phyloP scores from a whole-genome alignment of 1,140 invertebrate species.

The Drosophila melanogaster region DNA sequence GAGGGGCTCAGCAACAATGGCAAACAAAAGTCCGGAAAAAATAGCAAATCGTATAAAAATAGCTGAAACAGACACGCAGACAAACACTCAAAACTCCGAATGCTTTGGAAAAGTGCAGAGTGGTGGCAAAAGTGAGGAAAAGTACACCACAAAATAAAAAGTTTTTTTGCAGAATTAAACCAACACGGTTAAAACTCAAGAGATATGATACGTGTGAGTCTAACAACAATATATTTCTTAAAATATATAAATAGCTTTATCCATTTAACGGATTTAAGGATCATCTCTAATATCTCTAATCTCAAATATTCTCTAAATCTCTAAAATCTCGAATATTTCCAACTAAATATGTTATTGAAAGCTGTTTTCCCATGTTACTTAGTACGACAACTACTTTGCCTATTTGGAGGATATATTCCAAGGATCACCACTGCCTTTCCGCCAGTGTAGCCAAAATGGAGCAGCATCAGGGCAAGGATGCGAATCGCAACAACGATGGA shows the following conservation, averaged over 20 bases:
- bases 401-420: too few species aligned
- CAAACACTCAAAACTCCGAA: conserved; percentile 35
- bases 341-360: too few species aligned
- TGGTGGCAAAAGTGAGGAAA: not conserved
- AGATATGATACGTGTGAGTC: not conserved
- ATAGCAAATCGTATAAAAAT: conserved; percentile 80
- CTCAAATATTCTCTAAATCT: too few species aligned
- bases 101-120: conserved; percentile 11
- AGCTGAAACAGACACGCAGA: conserved; percentile 60
- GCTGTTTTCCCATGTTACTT: too few species aligned
- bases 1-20: conserved; percentile 66
- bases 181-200: not conserved
- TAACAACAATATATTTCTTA: not conserved
- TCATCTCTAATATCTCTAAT: too few species aligned
- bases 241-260: too few species aligned
- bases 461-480: conserved; percentile 18
- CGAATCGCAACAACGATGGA: conserved; percentile 26
- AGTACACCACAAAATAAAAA: conserved; percentile 19
- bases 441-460: conserved; percentile 10
- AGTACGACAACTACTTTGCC: too few species aligned
- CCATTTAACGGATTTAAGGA: too few species aligned
- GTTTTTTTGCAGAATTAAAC: not conserved
- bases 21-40: conserved; percentile 81
- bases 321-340: too few species aligned
- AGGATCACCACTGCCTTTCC: too few species aligned